Evolutionary conservation across 2,888 invertebrate species (phyloP).

Genomic region (Encarsia formosa): DNA sequence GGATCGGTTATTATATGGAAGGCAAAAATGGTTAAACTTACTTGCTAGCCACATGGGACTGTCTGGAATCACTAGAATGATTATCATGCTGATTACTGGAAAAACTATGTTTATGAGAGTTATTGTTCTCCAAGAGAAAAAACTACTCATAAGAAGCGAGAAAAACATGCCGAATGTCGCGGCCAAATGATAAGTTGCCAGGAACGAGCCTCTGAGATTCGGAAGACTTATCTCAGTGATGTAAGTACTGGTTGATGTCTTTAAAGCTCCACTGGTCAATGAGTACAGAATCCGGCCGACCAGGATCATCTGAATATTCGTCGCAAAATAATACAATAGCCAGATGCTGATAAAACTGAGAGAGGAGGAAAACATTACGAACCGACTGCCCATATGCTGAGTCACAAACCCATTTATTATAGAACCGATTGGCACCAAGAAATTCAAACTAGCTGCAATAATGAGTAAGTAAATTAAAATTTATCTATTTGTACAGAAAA

Average conservation of each 20-base stretch:
- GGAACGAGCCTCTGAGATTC: slow-evolving; percentile 6
- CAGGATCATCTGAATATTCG: not conserved
- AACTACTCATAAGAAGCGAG: slow-evolving; percentile 10
- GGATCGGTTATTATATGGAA: too few species aligned
- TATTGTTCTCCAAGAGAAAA: slow-evolving; percentile 10
- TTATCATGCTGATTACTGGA: not conserved
- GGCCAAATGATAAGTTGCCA: slow-evolving; percentile 6
- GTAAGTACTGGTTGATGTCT: slow-evolving; percentile 7
- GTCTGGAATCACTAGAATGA: slow-evolving; percentile 8
- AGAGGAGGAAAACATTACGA: slow-evolving; percentile 3
- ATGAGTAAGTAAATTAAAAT: not conserved
- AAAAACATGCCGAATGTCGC: slow-evolving; percentile 12
- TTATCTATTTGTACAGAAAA: not conserved
- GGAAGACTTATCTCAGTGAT: slow-evolving; percentile 17
- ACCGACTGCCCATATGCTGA: slow-evolving; percentile 9
- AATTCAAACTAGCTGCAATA: slow-evolving; percentile 14
- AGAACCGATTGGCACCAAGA: slow-evolving; percentile 11
- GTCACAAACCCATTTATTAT: slow-evolving; percentile 7
- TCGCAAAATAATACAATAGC: slow-evolving; percentile 10
- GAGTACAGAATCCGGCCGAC: not conserved
- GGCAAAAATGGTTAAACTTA: too few species aligned
- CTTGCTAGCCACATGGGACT: slow-evolving; percentile 21
- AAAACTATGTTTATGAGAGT: slow-evolving; percentile 7
- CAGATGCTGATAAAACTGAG: not conserved
- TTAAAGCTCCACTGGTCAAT: slow-evolving; percentile 2